Base-by-base conservation (phyloP, 2,113 vertebrate species). In the Bubo bubo region DNA sequence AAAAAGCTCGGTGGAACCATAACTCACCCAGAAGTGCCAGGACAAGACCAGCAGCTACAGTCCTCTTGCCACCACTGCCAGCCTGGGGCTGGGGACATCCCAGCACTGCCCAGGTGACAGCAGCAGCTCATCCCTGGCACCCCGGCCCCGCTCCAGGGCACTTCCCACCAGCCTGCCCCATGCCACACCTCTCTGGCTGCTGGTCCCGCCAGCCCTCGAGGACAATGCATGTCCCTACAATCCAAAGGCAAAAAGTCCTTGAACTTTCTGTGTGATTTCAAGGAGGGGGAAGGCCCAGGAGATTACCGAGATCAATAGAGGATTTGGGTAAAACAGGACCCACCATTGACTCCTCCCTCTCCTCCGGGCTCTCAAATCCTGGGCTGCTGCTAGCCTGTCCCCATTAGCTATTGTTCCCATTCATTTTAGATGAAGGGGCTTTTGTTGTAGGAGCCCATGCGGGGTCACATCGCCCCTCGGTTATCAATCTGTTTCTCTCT, bases 401-500 rank as follows among this genome's bases (percentile, higher is more conserved):
- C 88, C 94, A 67, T 92, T 52, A 86, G 81, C 92, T 50, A 96
- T 97, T 98, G 96, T 97, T 73, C 88, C 96, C 10, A 95, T 97
- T 97, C 97, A 95, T 45, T 60, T 75, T 27, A 66, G 75, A 96
- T 96, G 96, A 98, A 97, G 94, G 75, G 63, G 75, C 95, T 98
- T 98, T 97, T 98, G 96, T 98, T 74, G 76, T 6, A 12, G 72
- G 88, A 96, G 83, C 77, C 95, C 7, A 56, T 30, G 43, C 37
- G 13, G 92, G 96, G 97, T 97, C 97, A 97, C 93, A 50, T 79
- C 30, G 22, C 94, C 95, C 86, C 90, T 88, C 1, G 28, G 88
- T 97, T 92, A 97, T 97, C 96, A 97, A 96, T 97, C 97, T 97
- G 95, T 77, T 93, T 94, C 91, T 22, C 94, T 90, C 71, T 71